phyloP scores from a whole-genome alignment of 2,888 invertebrate genomes.

The Meandrusa payeni region DNA sequence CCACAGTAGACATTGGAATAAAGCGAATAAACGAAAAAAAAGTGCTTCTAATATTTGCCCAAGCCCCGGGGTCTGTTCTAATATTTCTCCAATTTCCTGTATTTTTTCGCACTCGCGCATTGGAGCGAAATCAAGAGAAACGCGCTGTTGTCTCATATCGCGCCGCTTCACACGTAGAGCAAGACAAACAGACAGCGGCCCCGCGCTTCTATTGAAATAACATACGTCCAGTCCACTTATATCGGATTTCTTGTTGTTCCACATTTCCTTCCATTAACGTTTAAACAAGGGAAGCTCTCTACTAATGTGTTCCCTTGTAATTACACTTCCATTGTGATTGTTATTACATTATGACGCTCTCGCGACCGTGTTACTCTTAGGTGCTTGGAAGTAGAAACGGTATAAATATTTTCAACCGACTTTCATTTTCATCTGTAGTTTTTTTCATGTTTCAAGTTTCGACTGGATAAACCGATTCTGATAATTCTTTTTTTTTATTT shows the following conservation, averaged over 20 bases:
- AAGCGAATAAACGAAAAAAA: conserved; percentile 23
- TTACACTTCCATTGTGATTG: conserved; percentile 19
- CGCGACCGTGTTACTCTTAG: no score
- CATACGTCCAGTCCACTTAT: conserved; percentile 64
- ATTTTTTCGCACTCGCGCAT: conserved; percentile 42
- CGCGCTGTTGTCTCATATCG: conserved; percentile 33
- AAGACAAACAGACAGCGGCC: conserved; percentile 50
- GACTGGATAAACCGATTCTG: no score
- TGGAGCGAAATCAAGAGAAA: conserved; percentile 37
- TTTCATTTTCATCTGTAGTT: no score
- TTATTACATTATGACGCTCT: conserved; percentile 5
- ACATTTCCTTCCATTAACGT: conserved; percentile 68
- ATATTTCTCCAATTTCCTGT: conserved; percentile 34
- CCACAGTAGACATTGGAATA: no score
- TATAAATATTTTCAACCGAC: no score
- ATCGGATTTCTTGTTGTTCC: conserved; percentile 75
- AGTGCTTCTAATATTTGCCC: conserved; percentile 40
- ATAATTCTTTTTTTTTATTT: no score
- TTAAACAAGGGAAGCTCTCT: conserved; percentile 48
- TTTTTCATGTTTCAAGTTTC: no score
- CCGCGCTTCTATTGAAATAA: conserved; percentile 58
- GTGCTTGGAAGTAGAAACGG: no score
- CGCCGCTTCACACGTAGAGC: conserved; percentile 34
- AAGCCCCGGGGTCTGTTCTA: conserved; percentile 36
- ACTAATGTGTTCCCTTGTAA: conserved; percentile 43